Percentiles rank a stretch among this genome's conserved stretches.
Evolutionary conservation across 2,797 vertebrate species (phyloP).

Genomic region (Sarcophilus harrisii): DNA sequence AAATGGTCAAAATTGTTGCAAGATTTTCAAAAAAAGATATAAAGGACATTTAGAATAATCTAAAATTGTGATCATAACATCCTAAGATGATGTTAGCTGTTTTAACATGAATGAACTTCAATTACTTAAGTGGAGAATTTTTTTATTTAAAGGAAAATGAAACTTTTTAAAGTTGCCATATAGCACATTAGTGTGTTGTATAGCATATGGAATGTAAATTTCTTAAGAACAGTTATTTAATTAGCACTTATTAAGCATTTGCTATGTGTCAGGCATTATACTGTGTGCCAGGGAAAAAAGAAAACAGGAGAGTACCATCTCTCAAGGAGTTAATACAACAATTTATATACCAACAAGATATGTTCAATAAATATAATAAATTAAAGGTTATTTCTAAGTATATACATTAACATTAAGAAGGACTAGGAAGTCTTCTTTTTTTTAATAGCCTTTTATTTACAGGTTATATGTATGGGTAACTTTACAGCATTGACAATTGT

Average conservation of each 20-base stretch:
- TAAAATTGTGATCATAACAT: slow-evolving; percentile 34
- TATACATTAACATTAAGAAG: neutral
- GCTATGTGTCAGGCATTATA: neutral
- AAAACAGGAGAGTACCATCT: neutral
- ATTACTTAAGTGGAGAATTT: slow-evolving; percentile 14
- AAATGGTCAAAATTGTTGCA: slow-evolving; percentile 21
- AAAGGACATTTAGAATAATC: slow-evolving; percentile 23
- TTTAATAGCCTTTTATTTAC: too few species aligned
- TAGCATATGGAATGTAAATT: neutral
- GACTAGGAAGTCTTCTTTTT: too few species aligned
- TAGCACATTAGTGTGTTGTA: neutral
- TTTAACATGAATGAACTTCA: slow-evolving; percentile 5
- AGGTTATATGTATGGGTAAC: too few species aligned
- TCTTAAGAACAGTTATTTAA: neutral
- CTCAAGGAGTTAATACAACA: neutral
- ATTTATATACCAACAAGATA: neutral
- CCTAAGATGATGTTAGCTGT: slow-evolving; percentile 27
- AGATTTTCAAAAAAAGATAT: neutral
- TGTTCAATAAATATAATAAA: neutral
- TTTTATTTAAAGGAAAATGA: neutral
- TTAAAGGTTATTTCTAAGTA: neutral
- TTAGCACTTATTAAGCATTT: neutral
- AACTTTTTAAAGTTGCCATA: slow-evolving; percentile 9
- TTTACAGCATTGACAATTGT: too few species aligned
- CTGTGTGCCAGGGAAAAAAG: neutral